phyloP scores from a whole-genome alignment of 2,113 vertebrate genomes.

The Myotis davidii region DNA sequence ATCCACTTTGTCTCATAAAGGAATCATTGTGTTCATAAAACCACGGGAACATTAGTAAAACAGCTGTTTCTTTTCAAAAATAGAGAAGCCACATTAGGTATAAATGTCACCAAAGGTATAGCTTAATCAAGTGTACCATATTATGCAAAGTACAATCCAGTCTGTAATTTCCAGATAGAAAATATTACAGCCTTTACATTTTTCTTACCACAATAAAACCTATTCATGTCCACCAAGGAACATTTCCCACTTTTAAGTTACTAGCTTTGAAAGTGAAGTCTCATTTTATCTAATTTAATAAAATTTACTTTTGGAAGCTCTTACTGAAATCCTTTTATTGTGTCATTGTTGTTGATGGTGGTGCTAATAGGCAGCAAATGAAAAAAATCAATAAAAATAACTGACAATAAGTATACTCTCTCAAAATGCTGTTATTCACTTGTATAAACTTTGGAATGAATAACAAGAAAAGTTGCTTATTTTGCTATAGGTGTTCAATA shows the following conservation, averaged over 20 bases:
- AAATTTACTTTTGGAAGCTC: not conserved
- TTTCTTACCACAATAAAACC: not conserved
- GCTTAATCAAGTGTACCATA: conserved; percentile 61
- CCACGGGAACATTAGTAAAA: conserved; percentile 70
- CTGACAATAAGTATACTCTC: not conserved
- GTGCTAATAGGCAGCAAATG: not conserved
- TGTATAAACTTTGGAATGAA: not conserved
- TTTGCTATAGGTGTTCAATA: not conserved
- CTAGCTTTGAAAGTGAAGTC: not conserved
- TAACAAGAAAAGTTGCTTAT: not conserved
- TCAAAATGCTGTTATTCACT: not conserved
- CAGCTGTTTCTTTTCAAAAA: conserved; percentile 75
- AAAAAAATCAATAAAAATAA: not conserved
- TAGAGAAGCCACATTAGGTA: conserved; percentile 45
- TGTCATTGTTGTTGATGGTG: not conserved
- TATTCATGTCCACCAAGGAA: not conserved
- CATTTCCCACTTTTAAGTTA: not conserved
- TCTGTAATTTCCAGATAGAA: not conserved
- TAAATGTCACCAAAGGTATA: conserved; percentile 60
- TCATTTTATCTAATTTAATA: not conserved
- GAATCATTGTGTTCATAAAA: conserved; percentile 74
- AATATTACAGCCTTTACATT: not conserved
- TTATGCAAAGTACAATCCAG: not conserved
- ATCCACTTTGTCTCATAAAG: conserved; percentile 77
- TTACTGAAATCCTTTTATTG: not conserved